Percentiles rank a stretch among this genome's conserved stretches.
Evolutionary conservation across 2,797 vertebrate genomes (phyloP).

Genomic region (Crossoptilon crossoptilon): DNA sequence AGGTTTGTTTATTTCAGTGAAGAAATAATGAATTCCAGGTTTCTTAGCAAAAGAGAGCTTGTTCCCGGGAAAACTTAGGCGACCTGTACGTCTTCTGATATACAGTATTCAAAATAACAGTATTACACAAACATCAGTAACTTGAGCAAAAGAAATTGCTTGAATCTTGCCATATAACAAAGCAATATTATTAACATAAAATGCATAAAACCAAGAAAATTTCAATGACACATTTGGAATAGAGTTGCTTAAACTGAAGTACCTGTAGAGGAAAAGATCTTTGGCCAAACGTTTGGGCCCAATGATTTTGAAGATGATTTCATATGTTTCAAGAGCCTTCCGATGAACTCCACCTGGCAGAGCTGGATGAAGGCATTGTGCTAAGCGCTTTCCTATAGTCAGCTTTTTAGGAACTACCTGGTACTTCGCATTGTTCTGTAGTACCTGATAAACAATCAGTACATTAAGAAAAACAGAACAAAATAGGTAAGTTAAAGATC

Average conservation of each 20-base stretch:
- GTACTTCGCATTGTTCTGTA: conserved; percentile 98
- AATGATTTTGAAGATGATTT: conserved; percentile 99
- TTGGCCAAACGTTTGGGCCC: conserved; percentile 97
- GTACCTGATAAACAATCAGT: conserved; percentile 83
- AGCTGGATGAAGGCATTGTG: conserved; percentile 98
- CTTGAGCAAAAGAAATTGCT: rapidly evolving
- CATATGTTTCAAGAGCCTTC: conserved; percentile 98
- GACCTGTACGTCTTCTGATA: neutral
- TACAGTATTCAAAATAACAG: neutral
- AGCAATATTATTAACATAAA: neutral
- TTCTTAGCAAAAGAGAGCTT: neutral
- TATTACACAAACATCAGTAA: neutral
- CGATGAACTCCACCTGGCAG: conserved; percentile 97
- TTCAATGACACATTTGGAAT: neutral
- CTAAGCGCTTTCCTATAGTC: conserved; percentile 95
- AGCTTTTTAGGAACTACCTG: conserved; percentile 98
- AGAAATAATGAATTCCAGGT: neutral
- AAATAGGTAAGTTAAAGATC: neutral
- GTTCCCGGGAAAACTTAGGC: neutral
- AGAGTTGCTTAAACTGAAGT: neutral
- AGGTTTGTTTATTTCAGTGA: neutral
- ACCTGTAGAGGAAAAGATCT: conserved; percentile 99
- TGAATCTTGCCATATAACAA: neutral
- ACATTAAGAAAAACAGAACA: neutral
- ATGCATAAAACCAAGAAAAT: neutral